Base-by-base conservation (phyloP, 2,888 invertebrate species). In the Sesia bembeciformis region DNA sequence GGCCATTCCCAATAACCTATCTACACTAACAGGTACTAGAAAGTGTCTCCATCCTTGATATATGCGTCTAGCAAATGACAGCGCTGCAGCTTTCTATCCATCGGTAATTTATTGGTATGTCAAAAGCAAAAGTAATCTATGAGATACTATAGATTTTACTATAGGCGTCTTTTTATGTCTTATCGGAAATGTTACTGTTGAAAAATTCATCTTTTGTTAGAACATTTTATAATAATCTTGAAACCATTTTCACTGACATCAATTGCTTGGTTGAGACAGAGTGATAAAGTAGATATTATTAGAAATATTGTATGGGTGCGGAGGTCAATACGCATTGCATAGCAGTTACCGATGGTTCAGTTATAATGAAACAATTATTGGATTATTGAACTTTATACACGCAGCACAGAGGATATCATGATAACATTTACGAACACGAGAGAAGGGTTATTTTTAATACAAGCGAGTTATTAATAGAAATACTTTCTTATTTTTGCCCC, bases 251-350 rank as follows among this genome's bases (percentile, higher is more conserved):
- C 60, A 61, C 54, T 60, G 65, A 67, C 63, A 66, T 63, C 40
- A 52, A 52, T n/a, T 49, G 49, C 49, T 6, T 49, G 49, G n/a
- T 8, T 52, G 61, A 60, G 68, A 76, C 73, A 74, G 73, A 76
- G 74, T 63, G 70, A 76, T 77, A 76, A 76, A 67, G 68, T 70
- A 67, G 64, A 63, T 81, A 84, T 84, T 75, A 81, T 78, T 84
- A 84, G 83, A 81, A 72, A 71, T 72, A 74, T 75, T 71, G 72
- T 67, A 58, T 64, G 62, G 63, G 72, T 64, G 61, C 71, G 68
- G 77, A 77, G 84, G 82, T 83, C 83, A 81, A 71, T 67, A 75
- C 65, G 72, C 72, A 69, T 61, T 63, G 67, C 60, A 66, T 68
- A 68, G 70, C 67, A 64, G 70, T 72, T 72, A 67, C 76, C 76